These are phyloP conservation scores for Drosophila birchii DNA, from an alignment of 2,888 invertebrate species.

Conservation along the genomic window DNA sequence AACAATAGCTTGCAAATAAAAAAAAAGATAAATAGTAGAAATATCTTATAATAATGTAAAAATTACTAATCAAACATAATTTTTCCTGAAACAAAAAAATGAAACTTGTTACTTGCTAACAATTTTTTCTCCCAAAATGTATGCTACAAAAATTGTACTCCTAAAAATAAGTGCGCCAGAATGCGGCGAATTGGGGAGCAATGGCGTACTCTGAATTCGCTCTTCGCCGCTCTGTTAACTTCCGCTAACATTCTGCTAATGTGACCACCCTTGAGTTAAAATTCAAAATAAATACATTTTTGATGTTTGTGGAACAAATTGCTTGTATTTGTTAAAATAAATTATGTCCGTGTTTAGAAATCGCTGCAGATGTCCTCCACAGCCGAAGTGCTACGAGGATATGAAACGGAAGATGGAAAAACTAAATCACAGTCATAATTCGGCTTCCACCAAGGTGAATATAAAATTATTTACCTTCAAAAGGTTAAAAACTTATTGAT, in stretches of 20 bases:
- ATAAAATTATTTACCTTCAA: neutral
- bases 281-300: slow-evolving; percentile 14
- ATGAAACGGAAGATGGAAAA: neutral
- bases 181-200: slow-evolving; percentile 1
- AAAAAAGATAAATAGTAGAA: no score
- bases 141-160: no score
- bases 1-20: no score
- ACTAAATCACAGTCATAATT: neutral
- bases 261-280: slow-evolving; percentile 22
- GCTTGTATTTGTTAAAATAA: neutral
- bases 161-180: slow-evolving; percentile 6
- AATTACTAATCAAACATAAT: no score
- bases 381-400: neutral
- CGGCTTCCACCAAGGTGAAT: neutral
- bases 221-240: neutral
- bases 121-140: no score
- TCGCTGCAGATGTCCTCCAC: neutral
- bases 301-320: slow-evolving; percentile 9
- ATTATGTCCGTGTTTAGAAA: slow-evolving; percentile 6
- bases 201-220: neutral
- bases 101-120: no score
- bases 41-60: no score
- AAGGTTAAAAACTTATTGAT: neutral
- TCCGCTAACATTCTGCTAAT: neutral
- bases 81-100: no score